Evolutionary conservation across 2,113 vertebrate genomes (phyloP), one percentile per base, ranked within the genome.

Genomic region (Sinocyclocheilus anophthalmus): DNA sequence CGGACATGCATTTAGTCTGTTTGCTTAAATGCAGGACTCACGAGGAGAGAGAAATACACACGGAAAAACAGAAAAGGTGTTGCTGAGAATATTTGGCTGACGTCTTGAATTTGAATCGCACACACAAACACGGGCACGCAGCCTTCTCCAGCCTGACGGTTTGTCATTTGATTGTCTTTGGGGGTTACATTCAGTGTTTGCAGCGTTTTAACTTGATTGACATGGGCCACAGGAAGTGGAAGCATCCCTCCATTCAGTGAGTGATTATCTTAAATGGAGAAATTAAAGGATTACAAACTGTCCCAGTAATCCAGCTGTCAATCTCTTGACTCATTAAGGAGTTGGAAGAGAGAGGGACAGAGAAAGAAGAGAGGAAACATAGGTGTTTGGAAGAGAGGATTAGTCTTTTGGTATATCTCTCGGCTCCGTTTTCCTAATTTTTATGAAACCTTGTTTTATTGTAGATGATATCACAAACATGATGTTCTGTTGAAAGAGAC

Each of bases 261-360:
- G 92, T 92, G 91, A 93, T 94, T 93, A 93, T 93, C 80, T 91
- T 91, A 93, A 93, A 93, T 89, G 90, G 89, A 90, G 92, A 94
- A 94, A 93, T 93, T 93, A 93, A 92, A 93, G 93, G 93, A 94
- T 94, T 94, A 93, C 91, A 93, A 93, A 92, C 76, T 87, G 89
- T 86, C 91, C 84, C 84, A 86, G 91, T 94, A 93, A 95, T 94
- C 93, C 94, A 93, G 92, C 93, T 93, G 92, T 93, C 93, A 93
- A 93, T 95, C 93, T 89, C 88, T 91, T 26, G 87, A 88, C 90
- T 95, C 93, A 93, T 95, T 94, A 94, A 89, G 88, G 91, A 88
- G 88, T 89, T 88, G 30, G 73, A 53, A 3, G 14, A 50, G 37
- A 72, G 75, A n/a, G 3, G 50, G 39, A 84, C 18, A 87, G 90